Evolutionary conservation across 2,797 vertebrate species (phyloP).

Genomic region (Benthosema pterotum): DNA sequence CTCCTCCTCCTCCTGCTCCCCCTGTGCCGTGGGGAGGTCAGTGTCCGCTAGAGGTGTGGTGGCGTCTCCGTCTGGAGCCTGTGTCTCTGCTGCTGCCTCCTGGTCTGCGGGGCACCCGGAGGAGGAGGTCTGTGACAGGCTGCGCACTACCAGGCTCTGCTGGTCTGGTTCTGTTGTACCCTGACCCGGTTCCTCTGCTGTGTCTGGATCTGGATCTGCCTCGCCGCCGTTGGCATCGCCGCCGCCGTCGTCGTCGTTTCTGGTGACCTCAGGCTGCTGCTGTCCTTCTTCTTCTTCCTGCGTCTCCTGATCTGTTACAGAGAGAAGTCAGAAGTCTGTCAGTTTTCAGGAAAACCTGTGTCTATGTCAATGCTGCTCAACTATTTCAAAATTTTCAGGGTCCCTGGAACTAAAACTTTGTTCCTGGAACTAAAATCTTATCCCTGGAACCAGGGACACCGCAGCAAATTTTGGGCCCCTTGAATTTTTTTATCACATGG

Average conservation of each 20-base stretch:
- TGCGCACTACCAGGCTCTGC: no score
- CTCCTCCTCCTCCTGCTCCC: not conserved
- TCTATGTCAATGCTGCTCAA: no score
- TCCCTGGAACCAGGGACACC: no score
- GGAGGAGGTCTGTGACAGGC: conserved; percentile 14
- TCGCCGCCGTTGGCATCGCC: not conserved
- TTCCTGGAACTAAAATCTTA: no score
- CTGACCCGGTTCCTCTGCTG: conserved; percentile 25
- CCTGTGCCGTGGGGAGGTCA: conserved; percentile 23
- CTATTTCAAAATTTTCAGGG: no score
- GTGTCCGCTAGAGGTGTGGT: conserved; percentile 11
- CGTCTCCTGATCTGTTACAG: conserved; percentile 33
- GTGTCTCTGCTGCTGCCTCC: no score
- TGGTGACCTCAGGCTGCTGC: conserved; percentile 23
- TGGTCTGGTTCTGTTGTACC: no score
- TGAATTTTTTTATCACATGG: no score
- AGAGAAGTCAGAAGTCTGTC: no score
- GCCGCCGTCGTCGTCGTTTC: conserved; percentile 1
- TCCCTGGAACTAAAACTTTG: no score
- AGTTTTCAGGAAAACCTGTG: no score
- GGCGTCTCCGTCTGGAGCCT: conserved; percentile 10
- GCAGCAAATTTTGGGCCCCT: no score
- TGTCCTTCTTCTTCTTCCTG: conserved; percentile 16
- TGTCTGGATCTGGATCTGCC: conserved; percentile 15
- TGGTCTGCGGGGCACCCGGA: not conserved